Evolutionary conservation across 2,113 vertebrate species (phyloP).

Genomic region (Macheiramphus alcinus): DNA sequence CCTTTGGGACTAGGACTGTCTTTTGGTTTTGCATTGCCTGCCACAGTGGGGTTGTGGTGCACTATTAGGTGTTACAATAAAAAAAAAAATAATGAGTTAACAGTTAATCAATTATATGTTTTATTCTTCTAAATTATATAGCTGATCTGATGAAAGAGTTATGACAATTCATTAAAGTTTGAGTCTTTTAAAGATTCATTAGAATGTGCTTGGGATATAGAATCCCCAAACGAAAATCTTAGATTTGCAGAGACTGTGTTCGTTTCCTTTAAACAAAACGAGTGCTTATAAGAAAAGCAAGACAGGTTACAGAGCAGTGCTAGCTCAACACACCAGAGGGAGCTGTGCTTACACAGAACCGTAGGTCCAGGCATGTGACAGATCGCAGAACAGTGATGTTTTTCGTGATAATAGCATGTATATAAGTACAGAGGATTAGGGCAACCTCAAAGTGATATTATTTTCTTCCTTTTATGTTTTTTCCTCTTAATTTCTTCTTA

Average conservation of each 20-base stretch:
- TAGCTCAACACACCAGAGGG: constrained; percentile 37
- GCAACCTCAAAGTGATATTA: not conserved
- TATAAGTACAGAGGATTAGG: not conserved
- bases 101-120: not conserved
- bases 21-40: not conserved
- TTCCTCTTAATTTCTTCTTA: not conserved
- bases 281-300: fast-evolving
- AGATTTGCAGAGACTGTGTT: not conserved
- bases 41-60: not conserved
- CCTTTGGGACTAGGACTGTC: not conserved
- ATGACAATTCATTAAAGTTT: not conserved
- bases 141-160: not conserved
- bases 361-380: not conserved
- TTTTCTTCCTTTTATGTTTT: not conserved
- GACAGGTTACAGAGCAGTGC: not conserved
- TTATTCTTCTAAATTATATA: not conserved
- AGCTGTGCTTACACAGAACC: not conserved
- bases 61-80: not conserved
- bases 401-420: not conserved
- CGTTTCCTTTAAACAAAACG: not conserved
- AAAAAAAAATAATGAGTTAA: not conserved
- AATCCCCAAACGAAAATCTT: not conserved
- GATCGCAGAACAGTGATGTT: not conserved
- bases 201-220: not conserved
- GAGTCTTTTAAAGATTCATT: not conserved